Percentiles rank a stretch among this genome's conserved stretches.
These are phyloP conservation scores for Ectemnius continuus DNA, from an alignment of 2,888 invertebrate genomes.

Conservation along the genomic window DNA sequence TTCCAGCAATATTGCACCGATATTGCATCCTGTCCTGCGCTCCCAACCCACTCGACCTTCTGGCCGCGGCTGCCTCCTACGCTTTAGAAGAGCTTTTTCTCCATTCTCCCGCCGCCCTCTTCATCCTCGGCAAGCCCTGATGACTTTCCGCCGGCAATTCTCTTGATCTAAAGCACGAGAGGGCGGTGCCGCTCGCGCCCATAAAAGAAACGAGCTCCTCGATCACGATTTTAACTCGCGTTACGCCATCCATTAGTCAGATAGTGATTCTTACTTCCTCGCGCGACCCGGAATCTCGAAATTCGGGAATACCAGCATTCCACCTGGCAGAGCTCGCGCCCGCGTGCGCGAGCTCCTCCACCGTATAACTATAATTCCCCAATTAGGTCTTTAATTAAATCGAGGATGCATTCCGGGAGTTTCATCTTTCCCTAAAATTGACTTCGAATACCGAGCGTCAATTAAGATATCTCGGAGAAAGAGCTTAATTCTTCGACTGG, in stretches of 20 bases:
- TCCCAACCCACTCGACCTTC: slow-evolving; percentile 28
- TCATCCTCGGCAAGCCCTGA: slow-evolving; percentile 5
- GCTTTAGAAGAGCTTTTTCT: slow-evolving; percentile 6
- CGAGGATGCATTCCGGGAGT: slow-evolving; percentile 38
- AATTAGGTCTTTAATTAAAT: slow-evolving; percentile 52
- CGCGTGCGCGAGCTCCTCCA: too few species aligned
- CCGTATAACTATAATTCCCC: slow-evolving; percentile 50
- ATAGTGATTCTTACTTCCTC: too few species aligned
- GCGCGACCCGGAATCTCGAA: too few species aligned
- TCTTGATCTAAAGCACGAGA: background rate
- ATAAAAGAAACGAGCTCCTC: background rate
- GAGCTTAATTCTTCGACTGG: slow-evolving; percentile 46
- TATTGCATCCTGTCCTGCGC: slow-evolving; percentile 65
- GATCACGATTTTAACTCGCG: too few species aligned
- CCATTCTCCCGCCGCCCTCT: slow-evolving; percentile 9
- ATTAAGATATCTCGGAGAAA: slow-evolving; percentile 51
- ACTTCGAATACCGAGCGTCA: slow-evolving; percentile 28
- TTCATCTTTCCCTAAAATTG: slow-evolving; percentile 35
- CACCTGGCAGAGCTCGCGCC: too few species aligned
- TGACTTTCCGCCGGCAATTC: slow-evolving; percentile 10
- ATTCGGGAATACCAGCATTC: too few species aligned
- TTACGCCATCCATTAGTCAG: too few species aligned
- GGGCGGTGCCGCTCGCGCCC: background rate
- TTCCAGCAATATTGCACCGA: slow-evolving; percentile 69
- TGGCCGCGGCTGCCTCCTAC: slow-evolving; percentile 21